Evolutionary conservation across 1,140 invertebrate species (phyloP).

Genomic region (Nasonia vitripennis): DNA sequence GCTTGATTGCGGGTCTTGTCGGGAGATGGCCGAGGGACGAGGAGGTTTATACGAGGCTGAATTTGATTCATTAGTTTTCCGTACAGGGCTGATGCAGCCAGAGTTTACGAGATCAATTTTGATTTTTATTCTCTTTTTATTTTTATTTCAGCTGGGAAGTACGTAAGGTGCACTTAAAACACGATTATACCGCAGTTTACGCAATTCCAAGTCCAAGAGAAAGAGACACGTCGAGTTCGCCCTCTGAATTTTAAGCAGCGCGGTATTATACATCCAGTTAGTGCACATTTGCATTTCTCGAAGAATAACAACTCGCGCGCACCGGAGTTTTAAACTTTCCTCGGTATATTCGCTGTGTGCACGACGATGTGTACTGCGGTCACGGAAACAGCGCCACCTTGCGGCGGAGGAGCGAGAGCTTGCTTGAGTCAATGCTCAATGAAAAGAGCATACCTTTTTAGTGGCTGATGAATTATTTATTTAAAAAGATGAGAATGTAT

Average conservation of each 20-base stretch:
- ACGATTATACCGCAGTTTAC: not conserved
- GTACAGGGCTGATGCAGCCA: not conserved
- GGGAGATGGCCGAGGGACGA: not conserved
- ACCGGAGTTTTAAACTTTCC: not conserved
- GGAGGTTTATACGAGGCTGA: not conserved
- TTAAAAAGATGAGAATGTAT: too few relatives aligned
- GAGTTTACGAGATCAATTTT: not conserved
- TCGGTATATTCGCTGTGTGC: not conserved
- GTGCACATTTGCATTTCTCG: not conserved
- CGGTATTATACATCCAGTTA: not conserved
- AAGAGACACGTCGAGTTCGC: not conserved
- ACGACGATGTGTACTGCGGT: not conserved
- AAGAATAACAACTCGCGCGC: not conserved
- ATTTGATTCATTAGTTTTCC: not conserved
- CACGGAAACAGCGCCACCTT: too few relatives aligned
- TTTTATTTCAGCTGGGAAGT: too few relatives aligned
- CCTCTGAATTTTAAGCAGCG: not conserved
- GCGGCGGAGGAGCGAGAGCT: too few relatives aligned
- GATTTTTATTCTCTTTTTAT: not conserved
- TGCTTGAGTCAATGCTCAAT: too few relatives aligned
- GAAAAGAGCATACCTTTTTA: too few relatives aligned
- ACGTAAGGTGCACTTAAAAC: not conserved
- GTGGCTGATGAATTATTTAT: too few relatives aligned
- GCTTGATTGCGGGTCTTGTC: not conserved
- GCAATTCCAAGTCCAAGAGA: not conserved